phyloP scores from a whole-genome alignment of 2,888 invertebrate genomes.

The Steinernema scapterisci region DNA sequence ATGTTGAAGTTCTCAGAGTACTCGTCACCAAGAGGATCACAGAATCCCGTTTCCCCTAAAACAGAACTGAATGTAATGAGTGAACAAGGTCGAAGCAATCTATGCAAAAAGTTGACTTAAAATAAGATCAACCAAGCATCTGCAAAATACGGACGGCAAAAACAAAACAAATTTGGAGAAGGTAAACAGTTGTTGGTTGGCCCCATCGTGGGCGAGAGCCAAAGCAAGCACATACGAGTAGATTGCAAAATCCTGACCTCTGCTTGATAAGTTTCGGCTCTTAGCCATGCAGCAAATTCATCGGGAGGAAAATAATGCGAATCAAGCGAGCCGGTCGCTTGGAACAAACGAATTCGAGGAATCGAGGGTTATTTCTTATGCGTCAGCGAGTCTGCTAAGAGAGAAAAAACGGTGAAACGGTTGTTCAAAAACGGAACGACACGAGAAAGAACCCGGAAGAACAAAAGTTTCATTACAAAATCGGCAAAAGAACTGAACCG shows the following conservation, averaged over 20 bases:
- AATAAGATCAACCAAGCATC: not conserved
- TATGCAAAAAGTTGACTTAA: not conserved
- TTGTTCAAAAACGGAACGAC: not conserved
- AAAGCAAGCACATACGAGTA: not conserved
- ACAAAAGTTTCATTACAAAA: no score
- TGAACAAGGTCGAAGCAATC: not conserved
- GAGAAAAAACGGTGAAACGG: not conserved
- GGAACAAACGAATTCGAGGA: not conserved
- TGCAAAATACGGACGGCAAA: not conserved
- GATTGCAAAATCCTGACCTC: conserved; percentile 34
- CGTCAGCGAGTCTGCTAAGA: not conserved
- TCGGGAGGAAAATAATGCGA: not conserved
- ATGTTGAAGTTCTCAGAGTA: conserved; percentile 65
- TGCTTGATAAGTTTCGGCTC: conserved; percentile 38
- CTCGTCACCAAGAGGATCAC: conserved; percentile 59
- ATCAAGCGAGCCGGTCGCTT: conserved; percentile 21
- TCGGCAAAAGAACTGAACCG: not conserved
- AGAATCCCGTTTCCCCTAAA: conserved; percentile 59
- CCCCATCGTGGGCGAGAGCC: no score
- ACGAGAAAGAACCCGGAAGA: not conserved
- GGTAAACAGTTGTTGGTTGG: not conserved
- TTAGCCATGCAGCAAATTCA: conserved; percentile 39
- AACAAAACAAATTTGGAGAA: not conserved
- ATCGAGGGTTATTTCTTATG: not conserved
- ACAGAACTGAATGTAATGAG: conserved; percentile 22